Evolutionary conservation across 1,140 invertebrate genomes (phyloP), one percentile per base, ranked within the genome.

Genomic region (Cyphomyrmex costatus): DNA sequence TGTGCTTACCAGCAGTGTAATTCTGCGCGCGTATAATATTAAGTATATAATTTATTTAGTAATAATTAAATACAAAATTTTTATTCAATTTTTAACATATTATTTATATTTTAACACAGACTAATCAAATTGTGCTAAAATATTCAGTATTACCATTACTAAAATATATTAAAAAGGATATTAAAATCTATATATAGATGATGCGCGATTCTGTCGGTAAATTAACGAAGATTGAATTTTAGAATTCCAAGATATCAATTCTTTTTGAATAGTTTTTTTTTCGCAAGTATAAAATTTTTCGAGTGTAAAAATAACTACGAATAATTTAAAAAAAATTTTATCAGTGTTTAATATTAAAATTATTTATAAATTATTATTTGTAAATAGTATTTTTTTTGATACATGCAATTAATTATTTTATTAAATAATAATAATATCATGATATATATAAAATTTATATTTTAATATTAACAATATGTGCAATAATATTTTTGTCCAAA

Each of bases 321-420:
- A 66, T 0, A 2, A 10, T 66, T 66, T 33, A 1, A 42, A 2
- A 2, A 42, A 42, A 66, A 21, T 66, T 42, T 14, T 6, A 1
- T 12, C 0, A 33, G 3, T 0, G 0, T 68, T 68, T n/a, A 66
- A 46, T n/a, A n/a, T n/a, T n/a, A n/a, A n/a, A n/a, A n/a, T n/a
- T n/a, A n/a, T n/a, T n/a, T n/a, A n/a, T n/a, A n/a, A n/a, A n/a
- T n/a, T n/a, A n/a, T n/a, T n/a, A n/a, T 33, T 63, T 63, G 0
- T 68, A 6, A 4, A 46, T 0, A 49, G 2, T 8, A 68, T 46
- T 49, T 3, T n/a, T 68, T 16, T 8, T 49, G 0, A 46, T 7
- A 68, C 6, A 68, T 68, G 19, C 24, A 68, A 42, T 24, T 68
- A 68, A 65, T 65, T 36, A 36, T 36, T 65, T 63, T 63, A 3